phyloP scores from a whole-genome alignment of 1,140 invertebrate genomes.

The Heliconius hermathena region DNA sequence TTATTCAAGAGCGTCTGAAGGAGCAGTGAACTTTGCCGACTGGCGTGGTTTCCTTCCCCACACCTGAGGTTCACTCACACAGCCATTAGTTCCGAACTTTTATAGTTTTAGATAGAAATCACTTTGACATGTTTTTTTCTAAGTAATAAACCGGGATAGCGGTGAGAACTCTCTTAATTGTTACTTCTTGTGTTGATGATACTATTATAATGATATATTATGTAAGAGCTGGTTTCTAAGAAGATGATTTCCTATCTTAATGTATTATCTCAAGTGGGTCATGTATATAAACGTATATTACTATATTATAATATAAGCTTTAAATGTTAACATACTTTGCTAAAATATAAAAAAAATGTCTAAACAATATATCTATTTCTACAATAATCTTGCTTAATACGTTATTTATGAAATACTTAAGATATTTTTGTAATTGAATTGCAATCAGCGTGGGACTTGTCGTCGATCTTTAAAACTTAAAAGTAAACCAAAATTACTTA shows the following conservation, averaged over 20 bases:
- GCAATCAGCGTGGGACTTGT: constrained; percentile 27
- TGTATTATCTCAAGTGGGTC: neutral
- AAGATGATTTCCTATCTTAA: neutral
- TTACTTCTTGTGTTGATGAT: constrained; percentile 28
- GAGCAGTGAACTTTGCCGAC: constrained; percentile 76
- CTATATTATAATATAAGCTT: too few species aligned
- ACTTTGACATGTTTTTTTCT: constrained; percentile 50
- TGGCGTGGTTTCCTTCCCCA: constrained; percentile 61
- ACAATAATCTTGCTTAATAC: neutral
- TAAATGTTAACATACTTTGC: neutral
- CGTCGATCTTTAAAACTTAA: constrained; percentile 18
- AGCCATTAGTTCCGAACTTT: constrained; percentile 67
- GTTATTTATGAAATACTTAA: neutral
- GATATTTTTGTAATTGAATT: neutral
- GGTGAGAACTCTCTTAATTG: constrained; percentile 45
- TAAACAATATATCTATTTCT: neutral
- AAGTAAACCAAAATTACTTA: constrained; percentile 28
- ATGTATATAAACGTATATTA: neutral
- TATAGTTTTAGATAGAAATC: constrained; percentile 66
- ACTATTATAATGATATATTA: constrained; percentile 26
- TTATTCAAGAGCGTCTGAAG: constrained; percentile 52
- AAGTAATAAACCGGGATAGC: constrained; percentile 35
- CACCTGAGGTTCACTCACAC: constrained; percentile 74
- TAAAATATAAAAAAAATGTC: neutral
- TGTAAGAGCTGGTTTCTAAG: neutral